Conservation (phyloP, 1,140 invertebrate genomes). For the Drosophila navojoa region DNA sequence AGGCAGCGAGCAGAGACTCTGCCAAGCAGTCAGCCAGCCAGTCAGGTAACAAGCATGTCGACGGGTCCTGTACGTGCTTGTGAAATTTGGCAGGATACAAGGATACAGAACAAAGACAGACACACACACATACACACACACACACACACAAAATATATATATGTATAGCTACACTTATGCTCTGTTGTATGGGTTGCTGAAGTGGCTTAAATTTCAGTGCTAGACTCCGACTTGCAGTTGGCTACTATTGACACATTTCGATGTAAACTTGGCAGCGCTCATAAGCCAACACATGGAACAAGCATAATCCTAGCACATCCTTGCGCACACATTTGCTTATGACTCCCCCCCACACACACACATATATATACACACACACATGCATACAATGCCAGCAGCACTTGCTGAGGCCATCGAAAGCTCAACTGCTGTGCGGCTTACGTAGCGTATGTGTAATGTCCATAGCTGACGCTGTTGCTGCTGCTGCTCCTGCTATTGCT, state of each 20-base stretch:
- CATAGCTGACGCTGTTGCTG: conserved; percentile 20
- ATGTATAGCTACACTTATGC: background rate
- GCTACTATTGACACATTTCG: conserved; percentile 77
- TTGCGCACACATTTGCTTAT: conserved; percentile 76
- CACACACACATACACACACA: too few relatives aligned
- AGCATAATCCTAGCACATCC: conserved; percentile 71
- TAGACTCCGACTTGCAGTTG: conserved; percentile 46
- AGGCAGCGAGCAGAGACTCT: background rate
- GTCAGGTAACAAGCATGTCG: conserved; percentile 73
- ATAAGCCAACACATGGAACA: conserved; percentile 73
- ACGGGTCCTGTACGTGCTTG: conserved; percentile 64
- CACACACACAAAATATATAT: background rate
- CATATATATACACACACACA: conserved; percentile 20
- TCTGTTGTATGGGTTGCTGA: conserved; percentile 9
- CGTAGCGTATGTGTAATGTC: conserved; percentile 67
- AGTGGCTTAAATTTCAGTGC: conserved; percentile 68
- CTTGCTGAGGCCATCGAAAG: conserved; percentile 58
- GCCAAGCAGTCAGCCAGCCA: conserved; percentile 19
- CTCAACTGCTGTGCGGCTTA: conserved; percentile 59
- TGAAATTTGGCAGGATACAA: conserved; percentile 40
- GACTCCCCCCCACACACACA: conserved; percentile 47
- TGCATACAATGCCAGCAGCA: background rate
- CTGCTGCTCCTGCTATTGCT: conserved; percentile 6
- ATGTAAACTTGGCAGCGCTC: conserved; percentile 71
- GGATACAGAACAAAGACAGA: conserved; percentile 5